A percentile compares a stretch with the other conserved stretches of the same genome.
Evolutionary conservation across 2,797 vertebrate species (phyloP).

Genomic region (Diplodus sargus): DNA sequence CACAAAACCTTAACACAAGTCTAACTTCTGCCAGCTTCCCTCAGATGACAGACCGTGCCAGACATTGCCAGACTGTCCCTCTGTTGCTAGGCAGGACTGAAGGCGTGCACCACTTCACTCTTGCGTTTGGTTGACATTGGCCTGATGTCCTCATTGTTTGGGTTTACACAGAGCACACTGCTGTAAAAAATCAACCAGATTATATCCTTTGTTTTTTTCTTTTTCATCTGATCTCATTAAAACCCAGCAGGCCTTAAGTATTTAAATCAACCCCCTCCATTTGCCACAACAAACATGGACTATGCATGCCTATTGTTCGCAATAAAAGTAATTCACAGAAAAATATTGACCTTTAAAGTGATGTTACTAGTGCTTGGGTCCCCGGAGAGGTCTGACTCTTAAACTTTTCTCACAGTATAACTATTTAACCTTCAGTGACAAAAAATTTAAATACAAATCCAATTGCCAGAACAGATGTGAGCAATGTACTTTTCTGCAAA

Average conservation of each 20-base stretch:
- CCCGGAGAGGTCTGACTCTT: too few relatives aligned
- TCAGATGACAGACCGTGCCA: constrained; percentile 36
- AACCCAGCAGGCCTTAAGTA: not conserved
- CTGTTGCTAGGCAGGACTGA: constrained; percentile 47
- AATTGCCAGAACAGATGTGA: too few relatives aligned
- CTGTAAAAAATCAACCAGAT: constrained; percentile 1
- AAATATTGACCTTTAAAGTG: not conserved
- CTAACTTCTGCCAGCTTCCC: constrained; percentile 46
- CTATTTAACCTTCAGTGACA: not conserved
- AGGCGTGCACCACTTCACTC: constrained; percentile 7
- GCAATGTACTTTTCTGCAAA: too few relatives aligned
- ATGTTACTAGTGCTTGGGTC: not conserved
- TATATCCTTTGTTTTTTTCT: not conserved
- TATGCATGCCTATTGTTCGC: not conserved
- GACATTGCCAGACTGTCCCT: constrained; percentile 43
- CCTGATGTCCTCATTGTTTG: not conserved
- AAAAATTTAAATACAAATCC: not conserved
- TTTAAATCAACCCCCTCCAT: not conserved
- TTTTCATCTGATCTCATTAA: not conserved
- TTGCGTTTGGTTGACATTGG: constrained; percentile 8
- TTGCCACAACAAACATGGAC: not conserved
- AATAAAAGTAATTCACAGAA: not conserved
- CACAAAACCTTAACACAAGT: constrained; percentile 67
- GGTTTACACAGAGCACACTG: not conserved
- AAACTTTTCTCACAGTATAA: not conserved